These are phyloP conservation scores for Trisateles emortualis DNA, from an alignment of 2,888 invertebrate species.

Conservation along the genomic window DNA sequence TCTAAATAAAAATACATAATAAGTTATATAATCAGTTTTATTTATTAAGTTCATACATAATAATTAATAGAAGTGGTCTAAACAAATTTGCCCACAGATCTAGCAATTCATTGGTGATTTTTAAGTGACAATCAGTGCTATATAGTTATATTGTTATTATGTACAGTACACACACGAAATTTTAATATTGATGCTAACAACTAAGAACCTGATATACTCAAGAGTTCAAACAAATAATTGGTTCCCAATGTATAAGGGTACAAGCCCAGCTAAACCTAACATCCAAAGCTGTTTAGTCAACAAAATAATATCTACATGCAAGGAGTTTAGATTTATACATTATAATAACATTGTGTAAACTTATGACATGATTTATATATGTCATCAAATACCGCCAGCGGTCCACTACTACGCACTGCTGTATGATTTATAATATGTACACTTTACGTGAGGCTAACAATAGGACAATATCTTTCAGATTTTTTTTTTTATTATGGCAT, in stretches of 20 bases:
- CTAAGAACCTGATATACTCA: conserved; percentile 55
- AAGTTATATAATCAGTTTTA: conserved; percentile 72
- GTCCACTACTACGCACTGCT: conserved; percentile 30
- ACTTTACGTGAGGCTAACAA: conserved; percentile 34
- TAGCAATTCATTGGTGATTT: conserved; percentile 75
- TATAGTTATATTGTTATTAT: conserved; percentile 67
- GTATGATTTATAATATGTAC: conserved; percentile 43
- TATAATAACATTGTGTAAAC: conserved; percentile 35
- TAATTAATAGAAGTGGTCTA: conserved; percentile 72
- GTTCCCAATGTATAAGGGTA: conserved; percentile 24
- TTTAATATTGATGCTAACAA: conserved; percentile 62
- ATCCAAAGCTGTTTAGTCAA: conserved; percentile 57
- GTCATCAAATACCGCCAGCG: conserved; percentile 73
- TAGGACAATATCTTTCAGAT: conserved; percentile 45
- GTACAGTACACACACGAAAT: conserved; percentile 69
- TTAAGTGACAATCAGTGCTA: conserved; percentile 75
- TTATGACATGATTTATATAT: conserved; percentile 59
- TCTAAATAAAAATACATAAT: conserved; percentile 55
- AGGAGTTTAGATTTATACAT: conserved; percentile 34
- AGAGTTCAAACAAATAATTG: conserved; percentile 34
- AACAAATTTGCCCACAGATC: conserved; percentile 68
- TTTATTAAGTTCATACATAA: conserved; percentile 82
- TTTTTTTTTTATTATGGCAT: conserved; percentile 60
- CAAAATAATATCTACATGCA: conserved; percentile 62
- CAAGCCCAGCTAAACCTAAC: conserved; percentile 48